phyloP scores from a whole-genome alignment of 2,888 invertebrate species.

The Sphaeridia pumilis region DNA sequence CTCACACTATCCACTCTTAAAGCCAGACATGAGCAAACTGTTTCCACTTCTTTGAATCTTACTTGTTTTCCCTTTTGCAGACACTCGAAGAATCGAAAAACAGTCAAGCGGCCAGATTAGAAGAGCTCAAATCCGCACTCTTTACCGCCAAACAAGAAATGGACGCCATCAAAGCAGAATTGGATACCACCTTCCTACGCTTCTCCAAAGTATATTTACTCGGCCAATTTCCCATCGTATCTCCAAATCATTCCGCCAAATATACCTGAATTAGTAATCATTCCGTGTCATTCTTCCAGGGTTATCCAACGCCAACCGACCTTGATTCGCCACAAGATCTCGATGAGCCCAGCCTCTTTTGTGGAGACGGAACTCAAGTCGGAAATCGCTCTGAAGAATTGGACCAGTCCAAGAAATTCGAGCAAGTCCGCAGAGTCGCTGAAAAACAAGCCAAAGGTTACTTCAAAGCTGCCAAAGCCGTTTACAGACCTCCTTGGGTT shows the following conservation, averaged over 20 bases:
- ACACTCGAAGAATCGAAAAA: not conserved
- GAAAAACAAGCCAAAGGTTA: conserved; percentile 22
- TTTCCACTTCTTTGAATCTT: not conserved
- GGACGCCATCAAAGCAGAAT: not conserved
- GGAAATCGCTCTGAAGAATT: conserved; percentile 10
- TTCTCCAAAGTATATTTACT: not conserved
- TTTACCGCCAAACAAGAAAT: not conserved
- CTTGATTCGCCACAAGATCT: not conserved
- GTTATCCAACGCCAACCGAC: too few species aligned
- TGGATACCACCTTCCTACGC: not conserved
- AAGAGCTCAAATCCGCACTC: not conserved
- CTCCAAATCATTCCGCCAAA: too few species aligned
- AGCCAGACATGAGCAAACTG: not conserved
- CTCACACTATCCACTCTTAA: not conserved
- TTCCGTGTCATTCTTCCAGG: too few species aligned
- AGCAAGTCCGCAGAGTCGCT: conserved; percentile 25
- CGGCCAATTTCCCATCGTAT: not conserved
- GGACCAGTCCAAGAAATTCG: conserved; percentile 19
- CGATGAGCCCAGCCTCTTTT: not conserved
- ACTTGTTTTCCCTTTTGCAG: not conserved
- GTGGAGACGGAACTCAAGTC: not conserved
- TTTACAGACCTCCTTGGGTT: conserved; percentile 25
- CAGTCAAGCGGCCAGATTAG: not conserved
- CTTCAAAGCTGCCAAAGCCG: conserved; percentile 16
- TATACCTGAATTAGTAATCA: too few species aligned